Conservation (phyloP, 2,888 invertebrate species). For the Cheilosia vernalis region DNA sequence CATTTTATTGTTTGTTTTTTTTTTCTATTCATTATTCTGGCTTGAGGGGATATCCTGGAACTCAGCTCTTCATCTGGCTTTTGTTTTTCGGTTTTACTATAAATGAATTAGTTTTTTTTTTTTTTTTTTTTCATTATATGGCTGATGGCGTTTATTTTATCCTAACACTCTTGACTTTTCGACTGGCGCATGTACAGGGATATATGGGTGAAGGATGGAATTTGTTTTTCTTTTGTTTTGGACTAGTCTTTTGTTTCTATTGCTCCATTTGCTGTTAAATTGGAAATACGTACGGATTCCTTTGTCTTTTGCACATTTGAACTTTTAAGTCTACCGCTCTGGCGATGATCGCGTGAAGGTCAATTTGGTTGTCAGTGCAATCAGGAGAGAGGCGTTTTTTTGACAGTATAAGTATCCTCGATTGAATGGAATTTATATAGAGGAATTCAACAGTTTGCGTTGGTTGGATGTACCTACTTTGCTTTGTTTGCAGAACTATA, state of each 20-base stretch:
- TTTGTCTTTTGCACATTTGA: slow-evolving; percentile 26
- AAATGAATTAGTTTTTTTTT: slow-evolving; percentile 61
- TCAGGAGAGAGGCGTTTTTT: background rate
- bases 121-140: slow-evolving; percentile 12
- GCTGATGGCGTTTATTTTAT: slow-evolving; percentile 43
- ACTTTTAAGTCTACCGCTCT: slow-evolving; percentile 1
- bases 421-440: no score
- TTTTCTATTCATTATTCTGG: slow-evolving; percentile 56
- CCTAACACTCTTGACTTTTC: slow-evolving; percentile 21
- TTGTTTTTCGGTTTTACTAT: slow-evolving; percentile 52
- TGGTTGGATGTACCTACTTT: no score
- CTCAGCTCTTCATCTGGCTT: slow-evolving; percentile 52
- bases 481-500: no score
- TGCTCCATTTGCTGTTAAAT: slow-evolving; percentile 40
- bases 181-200: slow-evolving; percentile 1
- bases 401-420: background rate
- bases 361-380: slow-evolving; percentile 2
- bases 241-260: slow-evolving; percentile 29
- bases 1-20: slow-evolving; percentile 17
- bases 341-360: slow-evolving; percentile 19
- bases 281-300: slow-evolving; percentile 20
- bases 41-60: slow-evolving; percentile 43
- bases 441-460: no score
- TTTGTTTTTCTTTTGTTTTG: slow-evolving; percentile 45
- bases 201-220: slow-evolving; percentile 53